These are phyloP conservation scores for Diphyllodes magnificus DNA, from an alignment of 2,113 vertebrate genomes.

Conservation along the genomic window DNA sequence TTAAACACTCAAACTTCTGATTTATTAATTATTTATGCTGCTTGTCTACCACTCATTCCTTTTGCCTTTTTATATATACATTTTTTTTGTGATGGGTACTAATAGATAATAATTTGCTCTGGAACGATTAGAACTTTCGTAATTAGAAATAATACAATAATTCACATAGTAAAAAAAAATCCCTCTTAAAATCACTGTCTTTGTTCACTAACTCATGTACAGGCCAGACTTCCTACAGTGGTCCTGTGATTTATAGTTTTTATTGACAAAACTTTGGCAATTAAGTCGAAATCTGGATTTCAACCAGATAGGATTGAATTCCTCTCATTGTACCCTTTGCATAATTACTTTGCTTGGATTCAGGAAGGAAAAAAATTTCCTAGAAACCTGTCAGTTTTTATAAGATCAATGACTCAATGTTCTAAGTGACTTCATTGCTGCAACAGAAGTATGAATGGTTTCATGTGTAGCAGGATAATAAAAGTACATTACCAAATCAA, in stretches of 20 bases:
- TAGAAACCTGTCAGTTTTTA: neutral
- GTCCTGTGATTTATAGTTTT: neutral
- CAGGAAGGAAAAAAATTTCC: neutral
- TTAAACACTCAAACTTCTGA: neutral
- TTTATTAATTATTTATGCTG: neutral
- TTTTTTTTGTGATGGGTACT: neutral
- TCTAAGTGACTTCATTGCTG: neutral
- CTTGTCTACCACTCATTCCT: neutral
- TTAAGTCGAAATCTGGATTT: neutral
- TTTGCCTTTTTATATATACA: neutral
- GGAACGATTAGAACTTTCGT: neutral
- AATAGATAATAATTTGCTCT: neutral
- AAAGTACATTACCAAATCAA: neutral
- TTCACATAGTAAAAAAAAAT: neutral
- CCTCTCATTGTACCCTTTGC: neutral
- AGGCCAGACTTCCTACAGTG: neutral
- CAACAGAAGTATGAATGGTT: neutral
- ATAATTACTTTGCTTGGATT: neutral
- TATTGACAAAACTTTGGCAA: neutral
- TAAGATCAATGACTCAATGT: neutral
- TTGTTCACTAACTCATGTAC: neutral
- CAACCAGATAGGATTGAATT: neutral
- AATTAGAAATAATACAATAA: neutral
- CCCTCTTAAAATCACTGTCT: neutral
- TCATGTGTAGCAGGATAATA: neutral